phyloP scores from a whole-genome alignment of 2,113 vertebrate species.

The Tautogolabrus adspersus region DNA sequence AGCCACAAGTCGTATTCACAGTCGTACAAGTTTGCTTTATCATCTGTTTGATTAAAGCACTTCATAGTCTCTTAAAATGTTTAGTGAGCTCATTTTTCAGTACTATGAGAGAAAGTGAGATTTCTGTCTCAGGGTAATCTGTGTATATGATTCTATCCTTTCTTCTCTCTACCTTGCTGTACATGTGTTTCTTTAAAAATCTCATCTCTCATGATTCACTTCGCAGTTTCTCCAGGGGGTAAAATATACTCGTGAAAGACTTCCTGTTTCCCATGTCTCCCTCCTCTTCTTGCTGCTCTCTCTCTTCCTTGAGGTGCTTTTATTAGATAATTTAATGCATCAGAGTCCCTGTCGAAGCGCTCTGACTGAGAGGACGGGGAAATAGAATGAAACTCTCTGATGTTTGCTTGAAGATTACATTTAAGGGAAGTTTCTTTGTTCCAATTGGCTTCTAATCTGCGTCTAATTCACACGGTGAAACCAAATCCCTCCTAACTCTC shows the following conservation, averaged over 20 bases:
- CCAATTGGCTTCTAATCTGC: constrained; percentile 41
- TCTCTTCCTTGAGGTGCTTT: not conserved
- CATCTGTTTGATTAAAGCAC: too few relatives aligned
- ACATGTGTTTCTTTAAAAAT: too few relatives aligned
- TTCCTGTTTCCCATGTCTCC: constrained; percentile 26
- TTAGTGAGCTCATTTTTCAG: too few relatives aligned
- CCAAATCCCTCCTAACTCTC: constrained; percentile 23
- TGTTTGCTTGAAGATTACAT: constrained; percentile 33
- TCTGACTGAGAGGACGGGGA: constrained; percentile 15
- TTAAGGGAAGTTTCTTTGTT: constrained; percentile 33
- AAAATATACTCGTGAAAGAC: not conserved
- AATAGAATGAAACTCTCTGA: constrained; percentile 24
- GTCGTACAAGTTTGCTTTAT: too few relatives aligned
- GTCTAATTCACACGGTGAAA: constrained; percentile 20
- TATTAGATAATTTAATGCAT: constrained; percentile 9
- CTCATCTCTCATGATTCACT: too few relatives aligned
- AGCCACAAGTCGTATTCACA: too few relatives aligned
- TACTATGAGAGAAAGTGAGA: too few relatives aligned
- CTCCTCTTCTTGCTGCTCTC: not conserved
- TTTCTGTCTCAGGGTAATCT: too few relatives aligned
- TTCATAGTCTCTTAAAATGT: too few relatives aligned
- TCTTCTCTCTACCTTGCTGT: too few relatives aligned
- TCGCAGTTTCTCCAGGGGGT: not conserved
- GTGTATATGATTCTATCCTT: too few relatives aligned
- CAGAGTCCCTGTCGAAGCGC: not conserved